Base-by-base conservation (phyloP, 1,140 invertebrate genomes). In the Diuraphis noxia region DNA sequence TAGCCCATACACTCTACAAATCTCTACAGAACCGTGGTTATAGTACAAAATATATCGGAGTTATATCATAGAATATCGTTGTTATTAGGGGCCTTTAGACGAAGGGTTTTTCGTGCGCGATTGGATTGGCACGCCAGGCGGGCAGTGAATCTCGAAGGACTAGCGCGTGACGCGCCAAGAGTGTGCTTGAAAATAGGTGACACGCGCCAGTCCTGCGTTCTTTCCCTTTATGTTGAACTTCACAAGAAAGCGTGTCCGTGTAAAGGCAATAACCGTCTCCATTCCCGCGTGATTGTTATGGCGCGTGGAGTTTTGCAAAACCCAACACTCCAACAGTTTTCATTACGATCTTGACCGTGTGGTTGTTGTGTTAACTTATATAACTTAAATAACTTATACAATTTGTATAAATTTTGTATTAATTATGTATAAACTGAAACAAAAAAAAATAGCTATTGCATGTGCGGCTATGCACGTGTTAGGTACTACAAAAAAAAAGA, bases 141-240 rank as follows among this genome's bases (percentile, higher is more conserved):
- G 23, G 23, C 21, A 6, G 25, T 52, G 8, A 25, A 6, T 25
- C 21, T 8, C 21, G 49, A 0, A 5, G 49, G 49, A 52, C 25
- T 52, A 7, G 72, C 34, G 72, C 34, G 34, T 8, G 5, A 79
- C 72, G 34, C 72, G 3, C 72, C 30, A 79, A 79, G 72, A 79
- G n/a, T n/a, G n/a, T n/a, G n/a, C n/a, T 79, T 34, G 72, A 79
- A 79, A 79, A 79, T 79, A 79, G n/a, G n/a, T 79, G 72, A 79
- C 21, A 36, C 72, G 38, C 72, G 72, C 72, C 72, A 79, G 38
- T 79, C 72, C 34, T 79, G 38, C 72, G 34, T 23, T 34, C 72
- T 79, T 36, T 79, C 34, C 19, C 38, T 79, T 79, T 34, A 79
- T 21, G 34, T 21, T 36, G 34, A 7, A 79, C n/a, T 79, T 38